These are phyloP conservation scores for Zele albiditarsus DNA, from an alignment of 2,888 invertebrate genomes.

Conservation along the genomic window DNA sequence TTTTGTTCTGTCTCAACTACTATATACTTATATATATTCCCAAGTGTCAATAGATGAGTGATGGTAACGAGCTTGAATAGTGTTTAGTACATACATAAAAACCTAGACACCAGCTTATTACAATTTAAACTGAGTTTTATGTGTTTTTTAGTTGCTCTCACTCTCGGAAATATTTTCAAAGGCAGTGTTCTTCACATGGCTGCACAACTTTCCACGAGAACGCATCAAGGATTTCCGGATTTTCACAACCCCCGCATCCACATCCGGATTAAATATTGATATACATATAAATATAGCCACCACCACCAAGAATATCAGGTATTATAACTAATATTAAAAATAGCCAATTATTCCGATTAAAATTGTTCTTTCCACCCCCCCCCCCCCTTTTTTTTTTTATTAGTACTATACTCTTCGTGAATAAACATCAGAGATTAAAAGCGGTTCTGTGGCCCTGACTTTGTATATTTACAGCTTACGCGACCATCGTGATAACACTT, in stretches of 20 bases:
- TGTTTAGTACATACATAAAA: background rate
- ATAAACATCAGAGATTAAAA: conserved; percentile 14
- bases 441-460: conserved; percentile 5
- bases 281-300: background rate
- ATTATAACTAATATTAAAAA: too few relatives aligned
- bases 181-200: conserved; percentile 43
- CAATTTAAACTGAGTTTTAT: background rate
- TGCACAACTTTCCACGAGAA: conserved; percentile 47
- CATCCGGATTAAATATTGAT: conserved; percentile 18
- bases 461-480: conserved; percentile 43
- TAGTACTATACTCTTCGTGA: background rate
- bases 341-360: too few relatives aligned
- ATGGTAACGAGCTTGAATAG: background rate
- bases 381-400: background rate
- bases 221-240: conserved; percentile 35
- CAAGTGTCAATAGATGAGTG: background rate
- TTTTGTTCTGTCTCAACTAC: background rate
- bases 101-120: background rate
- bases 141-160: background rate
- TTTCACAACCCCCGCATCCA: background rate
- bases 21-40: background rate
- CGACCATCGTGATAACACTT: conserved; percentile 56
- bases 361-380: background rate
- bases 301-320: too few relatives aligned
- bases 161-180: background rate